These are phyloP conservation scores for Ciona savignyi DNA, from an alignment of 23 tunicate genomes.

Conservation along the genomic window DNA sequence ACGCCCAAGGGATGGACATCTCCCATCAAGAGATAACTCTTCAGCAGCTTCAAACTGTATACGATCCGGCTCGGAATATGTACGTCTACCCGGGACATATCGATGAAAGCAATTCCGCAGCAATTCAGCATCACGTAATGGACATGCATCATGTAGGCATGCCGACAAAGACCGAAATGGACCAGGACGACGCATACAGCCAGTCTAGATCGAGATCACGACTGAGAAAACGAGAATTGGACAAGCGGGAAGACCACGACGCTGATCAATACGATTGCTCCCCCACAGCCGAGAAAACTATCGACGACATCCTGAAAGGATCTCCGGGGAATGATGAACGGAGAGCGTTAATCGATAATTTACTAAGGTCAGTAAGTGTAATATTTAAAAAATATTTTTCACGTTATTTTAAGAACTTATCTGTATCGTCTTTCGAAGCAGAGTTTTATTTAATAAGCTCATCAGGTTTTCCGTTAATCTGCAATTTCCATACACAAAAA, in stretches of 20 bases:
- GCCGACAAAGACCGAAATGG: slow-evolving; percentile 21
- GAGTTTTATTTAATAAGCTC: too few species aligned
- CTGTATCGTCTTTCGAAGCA: too few species aligned
- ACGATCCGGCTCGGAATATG: slow-evolving; percentile 17
- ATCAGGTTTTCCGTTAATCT: too few species aligned
- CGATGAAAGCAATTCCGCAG: not conserved
- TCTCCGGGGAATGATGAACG: slow-evolving; percentile 59
- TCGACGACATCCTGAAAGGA: slow-evolving; percentile 78
- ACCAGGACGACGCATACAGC: slow-evolving; percentile 3
- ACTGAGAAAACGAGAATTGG: slow-evolving; percentile 11
- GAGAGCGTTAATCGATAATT: slow-evolving; percentile 36
- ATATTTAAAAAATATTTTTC: not conserved
- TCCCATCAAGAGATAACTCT: slow-evolving; percentile 16
- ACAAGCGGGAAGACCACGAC: slow-evolving; percentile 26
- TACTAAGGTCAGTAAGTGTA: slow-evolving; percentile 39
- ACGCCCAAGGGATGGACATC: slow-evolving; percentile 21
- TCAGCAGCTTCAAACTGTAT: slow-evolving; percentile 24
- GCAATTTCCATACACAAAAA: too few species aligned
- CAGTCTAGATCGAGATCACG: not conserved
- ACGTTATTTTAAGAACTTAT: not conserved
- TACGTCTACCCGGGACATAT: slow-evolving; percentile 24
- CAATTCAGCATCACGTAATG: not conserved
- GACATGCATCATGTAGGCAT: not conserved
- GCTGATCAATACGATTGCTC: slow-evolving; percentile 28
- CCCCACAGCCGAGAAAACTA: slow-evolving; percentile 48